A percentile compares a stretch with the other conserved stretches of the same genome.
phyloP scores from a whole-genome alignment of 2,113 vertebrate genomes.

The Leucoraja erinaceus region DNA sequence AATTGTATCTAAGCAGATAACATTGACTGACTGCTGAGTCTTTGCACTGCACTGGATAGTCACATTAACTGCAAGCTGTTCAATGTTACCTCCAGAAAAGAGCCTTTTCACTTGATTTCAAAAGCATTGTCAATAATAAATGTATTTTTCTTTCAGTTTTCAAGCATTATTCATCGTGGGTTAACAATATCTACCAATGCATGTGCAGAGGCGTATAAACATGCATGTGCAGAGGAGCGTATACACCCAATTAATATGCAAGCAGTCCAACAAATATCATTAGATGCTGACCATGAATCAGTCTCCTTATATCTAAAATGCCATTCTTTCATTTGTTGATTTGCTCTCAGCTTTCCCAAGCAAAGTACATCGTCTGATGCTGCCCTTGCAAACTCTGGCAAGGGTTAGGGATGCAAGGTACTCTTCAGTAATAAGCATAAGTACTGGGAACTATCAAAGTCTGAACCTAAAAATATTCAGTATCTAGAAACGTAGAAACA shows the following conservation, averaged over 20 bases:
- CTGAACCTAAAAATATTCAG: not conserved
- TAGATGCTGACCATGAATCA: not conserved
- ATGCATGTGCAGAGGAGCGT: no score
- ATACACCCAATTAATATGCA: no score
- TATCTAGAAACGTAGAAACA: no score
- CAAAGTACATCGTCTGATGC: not conserved
- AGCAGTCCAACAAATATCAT: not conserved
- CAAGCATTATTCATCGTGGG: not conserved
- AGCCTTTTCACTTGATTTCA: not conserved
- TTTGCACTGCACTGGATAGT: slow-evolving; percentile 9
- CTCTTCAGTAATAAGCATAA: not conserved
- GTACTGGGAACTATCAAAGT: not conserved
- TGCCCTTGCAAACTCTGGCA: not conserved
- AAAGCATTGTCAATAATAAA: not conserved
- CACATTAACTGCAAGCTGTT: slow-evolving; percentile 6
- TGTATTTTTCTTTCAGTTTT: not conserved
- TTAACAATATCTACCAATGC: not conserved
- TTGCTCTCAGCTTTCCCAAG: not conserved
- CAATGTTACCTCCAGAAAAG: not conserved
- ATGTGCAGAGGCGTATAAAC: no score
- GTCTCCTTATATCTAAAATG: not conserved
- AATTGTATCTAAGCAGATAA: slow-evolving; percentile 29
- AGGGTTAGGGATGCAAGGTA: not conserved
- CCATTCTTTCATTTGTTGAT: no score
- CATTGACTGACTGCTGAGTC: slow-evolving; percentile 23